Conservation (phyloP, 2,113 vertebrate genomes). For the Chionis minor region DNA sequence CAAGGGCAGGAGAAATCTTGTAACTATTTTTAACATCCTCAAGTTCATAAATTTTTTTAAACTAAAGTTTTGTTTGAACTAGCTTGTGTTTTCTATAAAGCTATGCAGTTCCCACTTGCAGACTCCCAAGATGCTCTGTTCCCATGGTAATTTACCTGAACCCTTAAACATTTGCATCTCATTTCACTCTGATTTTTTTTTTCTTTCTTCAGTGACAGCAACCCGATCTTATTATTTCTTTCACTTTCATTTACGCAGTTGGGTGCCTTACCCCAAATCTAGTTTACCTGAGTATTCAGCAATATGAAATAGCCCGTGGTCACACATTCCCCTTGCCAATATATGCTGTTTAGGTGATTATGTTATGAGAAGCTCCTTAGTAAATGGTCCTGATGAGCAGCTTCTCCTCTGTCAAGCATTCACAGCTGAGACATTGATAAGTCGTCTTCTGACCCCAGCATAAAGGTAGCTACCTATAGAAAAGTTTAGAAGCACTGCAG, state of each 20-base stretch:
- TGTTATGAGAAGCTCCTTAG: constrained; percentile 7
- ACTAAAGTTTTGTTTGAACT: background rate
- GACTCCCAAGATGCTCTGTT: background rate
- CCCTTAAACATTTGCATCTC: background rate
- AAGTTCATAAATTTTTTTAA: background rate
- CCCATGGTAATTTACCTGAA: background rate
- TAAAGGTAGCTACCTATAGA: background rate
- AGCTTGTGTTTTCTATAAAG: background rate
- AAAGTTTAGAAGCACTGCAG: background rate
- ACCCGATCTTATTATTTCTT: background rate
- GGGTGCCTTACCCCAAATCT: background rate
- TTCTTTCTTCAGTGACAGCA: background rate
- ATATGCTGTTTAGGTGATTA: background rate
- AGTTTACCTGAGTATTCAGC: background rate
- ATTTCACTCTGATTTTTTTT: background rate
- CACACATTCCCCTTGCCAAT: background rate
- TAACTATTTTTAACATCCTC: background rate
- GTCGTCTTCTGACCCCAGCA: background rate
- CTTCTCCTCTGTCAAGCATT: constrained; percentile 2
- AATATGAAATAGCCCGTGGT: background rate
- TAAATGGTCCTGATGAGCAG: background rate
- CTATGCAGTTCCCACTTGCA: background rate
- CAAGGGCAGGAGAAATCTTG: background rate
- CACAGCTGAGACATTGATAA: background rate
- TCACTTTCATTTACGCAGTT: background rate